These are phyloP conservation scores for Varecia variegata DNA, from an alignment of 2,797 vertebrate species.

Conservation along the genomic window DNA sequence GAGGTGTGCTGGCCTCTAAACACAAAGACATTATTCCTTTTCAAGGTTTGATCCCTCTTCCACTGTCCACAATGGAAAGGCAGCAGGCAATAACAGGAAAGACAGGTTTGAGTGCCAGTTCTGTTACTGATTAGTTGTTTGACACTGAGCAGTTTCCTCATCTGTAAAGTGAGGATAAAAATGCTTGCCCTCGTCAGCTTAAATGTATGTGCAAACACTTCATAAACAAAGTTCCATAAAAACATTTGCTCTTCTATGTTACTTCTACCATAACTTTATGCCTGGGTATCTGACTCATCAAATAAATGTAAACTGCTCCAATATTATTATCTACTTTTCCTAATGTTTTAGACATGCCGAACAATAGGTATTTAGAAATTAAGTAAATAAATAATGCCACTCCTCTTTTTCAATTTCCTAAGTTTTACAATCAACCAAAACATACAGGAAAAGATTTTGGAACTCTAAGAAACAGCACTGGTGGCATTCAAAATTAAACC, in stretches of 20 bases:
- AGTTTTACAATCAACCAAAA: constrained; percentile 28
- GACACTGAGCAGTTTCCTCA: not conserved
- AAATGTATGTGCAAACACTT: not conserved
- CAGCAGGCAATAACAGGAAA: not conserved
- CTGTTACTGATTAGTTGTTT: not conserved
- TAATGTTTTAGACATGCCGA: not conserved
- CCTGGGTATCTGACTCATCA: not conserved
- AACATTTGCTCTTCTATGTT: not conserved
- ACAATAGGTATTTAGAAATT: not conserved
- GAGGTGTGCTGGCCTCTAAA: not conserved
- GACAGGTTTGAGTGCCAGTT: not conserved
- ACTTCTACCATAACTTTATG: not conserved
- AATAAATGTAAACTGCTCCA: not conserved
- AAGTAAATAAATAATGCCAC: not conserved
- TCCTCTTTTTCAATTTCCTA: not conserved
- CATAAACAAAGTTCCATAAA: not conserved
- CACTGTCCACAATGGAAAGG: not conserved
- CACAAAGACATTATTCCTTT: not conserved
- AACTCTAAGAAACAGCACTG: not conserved
- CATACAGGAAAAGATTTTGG: not conserved
- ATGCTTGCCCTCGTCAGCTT: not conserved
- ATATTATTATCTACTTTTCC: not conserved
- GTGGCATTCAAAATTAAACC: not conserved
- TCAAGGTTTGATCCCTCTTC: not conserved
- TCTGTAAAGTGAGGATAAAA: not conserved